Evolutionary conservation across 2,113 vertebrate genomes (phyloP).

Genomic region (Eulemur macaco): DNA sequence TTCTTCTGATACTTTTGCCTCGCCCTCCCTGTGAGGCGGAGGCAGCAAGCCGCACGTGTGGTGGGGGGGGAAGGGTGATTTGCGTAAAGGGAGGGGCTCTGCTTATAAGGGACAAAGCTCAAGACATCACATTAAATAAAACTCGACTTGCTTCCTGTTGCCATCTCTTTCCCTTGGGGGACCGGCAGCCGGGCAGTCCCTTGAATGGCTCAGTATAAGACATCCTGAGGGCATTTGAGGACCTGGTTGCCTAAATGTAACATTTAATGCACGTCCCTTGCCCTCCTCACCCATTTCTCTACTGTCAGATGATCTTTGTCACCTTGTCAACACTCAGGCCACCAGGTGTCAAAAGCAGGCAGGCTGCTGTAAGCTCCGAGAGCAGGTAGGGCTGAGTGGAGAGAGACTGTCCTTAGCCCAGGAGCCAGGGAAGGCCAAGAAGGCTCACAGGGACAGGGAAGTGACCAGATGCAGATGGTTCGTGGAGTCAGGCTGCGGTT

Average conservation of each 20-base stretch:
- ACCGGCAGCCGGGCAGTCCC: neutral
- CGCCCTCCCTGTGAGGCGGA: neutral
- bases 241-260: neutral
- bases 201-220: neutral
- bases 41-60: neutral
- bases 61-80: neutral
- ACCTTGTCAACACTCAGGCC: neutral
- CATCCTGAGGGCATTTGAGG: neutral
- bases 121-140: constrained; percentile 49
- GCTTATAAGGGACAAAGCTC: neutral
- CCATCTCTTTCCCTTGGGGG: neutral
- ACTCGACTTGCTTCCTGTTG: neutral
- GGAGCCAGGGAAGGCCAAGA: neutral
- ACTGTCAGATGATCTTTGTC: neutral
- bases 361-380: neutral
- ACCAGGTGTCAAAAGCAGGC: neutral
- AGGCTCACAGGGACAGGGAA: neutral
- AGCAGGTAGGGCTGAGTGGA: neutral
- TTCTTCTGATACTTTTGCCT: neutral
- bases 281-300: neutral
- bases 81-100: neutral
- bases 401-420: neutral
- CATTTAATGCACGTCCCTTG: neutral
- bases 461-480: no score
- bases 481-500: neutral